A percentile compares a stretch with the other conserved stretches of the same genome.
Conservation (phyloP, 2,113 vertebrate species). For the Chionomys nivalis region DNA sequence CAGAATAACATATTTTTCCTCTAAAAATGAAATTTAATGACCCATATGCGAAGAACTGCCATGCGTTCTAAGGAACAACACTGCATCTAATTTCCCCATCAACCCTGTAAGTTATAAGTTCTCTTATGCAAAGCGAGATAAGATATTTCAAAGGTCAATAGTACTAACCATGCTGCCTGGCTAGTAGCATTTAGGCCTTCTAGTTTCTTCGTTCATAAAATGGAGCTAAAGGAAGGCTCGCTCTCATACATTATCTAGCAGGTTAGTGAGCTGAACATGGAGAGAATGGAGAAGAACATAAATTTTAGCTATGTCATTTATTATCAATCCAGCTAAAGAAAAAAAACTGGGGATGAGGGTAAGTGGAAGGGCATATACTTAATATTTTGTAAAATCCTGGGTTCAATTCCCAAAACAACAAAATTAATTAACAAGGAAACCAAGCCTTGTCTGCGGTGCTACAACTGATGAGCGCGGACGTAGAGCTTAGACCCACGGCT, state of each 20-base stretch:
- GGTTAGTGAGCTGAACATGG: background rate
- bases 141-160: background rate
- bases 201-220: background rate
- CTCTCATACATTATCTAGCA: background rate
- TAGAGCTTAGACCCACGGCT: background rate
- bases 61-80: background rate
- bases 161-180: background rate
- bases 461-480: background rate
- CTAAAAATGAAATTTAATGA: slow-evolving; percentile 3
- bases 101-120: background rate
- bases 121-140: background rate
- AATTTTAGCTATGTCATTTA: background rate
- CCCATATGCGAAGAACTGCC: background rate
- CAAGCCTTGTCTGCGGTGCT: background rate
- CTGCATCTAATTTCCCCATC: background rate
- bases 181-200: background rate
- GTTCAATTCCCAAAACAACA: background rate
- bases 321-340: background rate
- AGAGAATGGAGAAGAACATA: background rate
- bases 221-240: background rate
- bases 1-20: background rate
- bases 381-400: background rate
- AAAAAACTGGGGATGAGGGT: background rate
- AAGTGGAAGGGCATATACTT: background rate
- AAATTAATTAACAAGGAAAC: background rate